Conservation (phyloP, 2,888 invertebrate species). For the Notocelia uddmanniana region DNA sequence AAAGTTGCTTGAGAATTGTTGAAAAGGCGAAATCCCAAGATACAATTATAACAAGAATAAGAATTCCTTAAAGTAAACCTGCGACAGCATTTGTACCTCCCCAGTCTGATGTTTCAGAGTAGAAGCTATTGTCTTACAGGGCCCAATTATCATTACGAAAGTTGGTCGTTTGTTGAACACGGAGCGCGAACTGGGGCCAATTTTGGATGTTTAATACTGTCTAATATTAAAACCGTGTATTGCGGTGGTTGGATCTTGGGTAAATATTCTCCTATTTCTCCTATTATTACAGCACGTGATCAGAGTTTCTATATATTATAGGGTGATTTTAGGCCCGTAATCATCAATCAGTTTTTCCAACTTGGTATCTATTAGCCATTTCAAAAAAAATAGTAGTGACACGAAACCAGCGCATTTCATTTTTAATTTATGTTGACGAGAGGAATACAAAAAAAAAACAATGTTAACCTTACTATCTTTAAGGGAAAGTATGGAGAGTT, state of each 20-base stretch:
- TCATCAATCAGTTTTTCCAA: too few relatives aligned
- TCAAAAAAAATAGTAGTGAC: too few relatives aligned
- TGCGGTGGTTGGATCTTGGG: slow-evolving; percentile 7
- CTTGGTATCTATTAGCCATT: too few relatives aligned
- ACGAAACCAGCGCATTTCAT: too few relatives aligned
- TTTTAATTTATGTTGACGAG: too few relatives aligned
- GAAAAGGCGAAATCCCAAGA: neutral
- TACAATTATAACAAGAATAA: neutral
- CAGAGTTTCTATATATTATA: neutral
- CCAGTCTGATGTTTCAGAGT: slow-evolving; percentile 4
- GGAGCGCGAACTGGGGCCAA: slow-evolving; percentile 14
- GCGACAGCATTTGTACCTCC: too few relatives aligned
- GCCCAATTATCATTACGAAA: slow-evolving; percentile 34
- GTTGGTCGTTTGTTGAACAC: slow-evolving; percentile 22
- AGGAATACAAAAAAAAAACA: too few relatives aligned
- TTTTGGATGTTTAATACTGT: slow-evolving; percentile 27
- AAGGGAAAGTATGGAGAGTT: too few relatives aligned
- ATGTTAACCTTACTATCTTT: too few relatives aligned
- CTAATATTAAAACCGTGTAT: slow-evolving; percentile 26
- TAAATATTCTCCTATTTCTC: neutral
- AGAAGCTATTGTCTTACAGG: slow-evolving; percentile 23
- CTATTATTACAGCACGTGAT: neutral
- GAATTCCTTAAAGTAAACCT: neutral
- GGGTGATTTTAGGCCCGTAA: too few relatives aligned
- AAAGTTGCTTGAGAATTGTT: neutral